These are phyloP conservation scores for Sinodicranocentrus sp. DNA, from an alignment of 2,888 invertebrate species.

Conservation along the genomic window DNA sequence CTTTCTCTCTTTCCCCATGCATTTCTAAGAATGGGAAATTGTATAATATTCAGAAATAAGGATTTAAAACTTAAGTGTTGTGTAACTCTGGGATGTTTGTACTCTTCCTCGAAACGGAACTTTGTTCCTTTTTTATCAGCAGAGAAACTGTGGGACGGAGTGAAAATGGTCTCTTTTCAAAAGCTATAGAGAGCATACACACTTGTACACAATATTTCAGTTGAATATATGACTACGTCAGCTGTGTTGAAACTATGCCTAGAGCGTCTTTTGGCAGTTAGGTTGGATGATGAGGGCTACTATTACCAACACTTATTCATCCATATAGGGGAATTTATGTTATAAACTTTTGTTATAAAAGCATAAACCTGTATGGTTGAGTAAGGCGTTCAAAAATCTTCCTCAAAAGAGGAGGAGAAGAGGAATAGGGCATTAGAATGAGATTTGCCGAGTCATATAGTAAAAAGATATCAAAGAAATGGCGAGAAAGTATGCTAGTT, in stretches of 20 bases:
- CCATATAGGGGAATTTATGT: too few relatives aligned
- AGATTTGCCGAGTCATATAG: background rate
- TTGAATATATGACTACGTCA: conserved; percentile 28
- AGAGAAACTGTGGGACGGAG: background rate
- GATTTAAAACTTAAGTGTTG: too few relatives aligned
- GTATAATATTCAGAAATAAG: too few relatives aligned
- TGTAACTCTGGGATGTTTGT: too few relatives aligned
- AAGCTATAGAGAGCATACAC: background rate
- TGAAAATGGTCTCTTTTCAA: background rate
- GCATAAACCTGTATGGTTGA: too few relatives aligned
- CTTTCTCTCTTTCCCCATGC: too few relatives aligned
- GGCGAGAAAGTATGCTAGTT: conserved; percentile 38
- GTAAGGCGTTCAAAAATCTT: too few relatives aligned
- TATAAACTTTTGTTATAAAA: too few relatives aligned
- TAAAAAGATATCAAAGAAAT: background rate
- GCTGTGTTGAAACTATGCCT: conserved; percentile 56
- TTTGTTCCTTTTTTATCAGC: too few relatives aligned
- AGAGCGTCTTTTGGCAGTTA: conserved; percentile 45
- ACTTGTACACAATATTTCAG: conserved; percentile 15
- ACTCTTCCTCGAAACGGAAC: too few relatives aligned
- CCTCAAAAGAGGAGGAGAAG: too few relatives aligned
- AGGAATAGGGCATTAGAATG: background rate
- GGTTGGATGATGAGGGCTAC: conserved; percentile 18
- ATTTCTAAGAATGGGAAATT: too few relatives aligned
- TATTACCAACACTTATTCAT: background rate